Evolutionary conservation across 2,113 vertebrate species (phyloP), one percentile per base, ranked within the genome.

Genomic region (Microcebus lehilahytsara): DNA sequence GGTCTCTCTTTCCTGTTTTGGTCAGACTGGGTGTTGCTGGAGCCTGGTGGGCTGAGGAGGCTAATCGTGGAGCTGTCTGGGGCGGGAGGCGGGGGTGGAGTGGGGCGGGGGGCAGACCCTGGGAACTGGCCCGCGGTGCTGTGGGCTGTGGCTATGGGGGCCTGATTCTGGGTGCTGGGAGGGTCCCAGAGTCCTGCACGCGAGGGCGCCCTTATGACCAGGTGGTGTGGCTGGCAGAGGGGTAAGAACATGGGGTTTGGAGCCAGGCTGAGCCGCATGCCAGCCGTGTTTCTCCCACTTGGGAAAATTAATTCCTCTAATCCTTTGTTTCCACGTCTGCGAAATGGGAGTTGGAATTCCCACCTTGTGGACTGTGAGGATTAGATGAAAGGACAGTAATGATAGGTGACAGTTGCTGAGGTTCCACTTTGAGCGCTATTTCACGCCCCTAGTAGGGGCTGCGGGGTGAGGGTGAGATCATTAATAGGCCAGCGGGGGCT

Each of bases 241-340:
- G 56, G 40, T 1, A 49, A 11, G 71, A 32, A 56, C 40, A 3
- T 23, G 66, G 42, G 53, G 10, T 67, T 23, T 62, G 93, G 37
- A 51, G 77, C 67, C 40, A 14, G 58, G 69, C 91, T 51, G 67
- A 79, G 67, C 30, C 11, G 2, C 30, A 13, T 23, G 34, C 4
- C 37, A 51, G 37, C 37, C 5, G 0, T 37, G 46, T 42, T 94
- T 79, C 83, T 91, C 66, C 71, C 71, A 23, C 56, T 34, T 16
- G 23, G 66, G 66, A 80, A 62, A 22, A 6, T 78, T 37, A 62
- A 42, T 53, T 71, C 93, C 40, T 71, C 40, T 32, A 20, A 20
- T 22, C 80, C 92, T 96, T 71, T 51, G 58, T 88, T 78, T 80
- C 49, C 49, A 19, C n/a, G 6, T 92, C 89, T 91, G 85, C 90